A percentile compares a stretch with the other conserved stretches of the same genome.
Conservation (phyloP, 1,140 invertebrate species). For the Laupala kohalensis region DNA sequence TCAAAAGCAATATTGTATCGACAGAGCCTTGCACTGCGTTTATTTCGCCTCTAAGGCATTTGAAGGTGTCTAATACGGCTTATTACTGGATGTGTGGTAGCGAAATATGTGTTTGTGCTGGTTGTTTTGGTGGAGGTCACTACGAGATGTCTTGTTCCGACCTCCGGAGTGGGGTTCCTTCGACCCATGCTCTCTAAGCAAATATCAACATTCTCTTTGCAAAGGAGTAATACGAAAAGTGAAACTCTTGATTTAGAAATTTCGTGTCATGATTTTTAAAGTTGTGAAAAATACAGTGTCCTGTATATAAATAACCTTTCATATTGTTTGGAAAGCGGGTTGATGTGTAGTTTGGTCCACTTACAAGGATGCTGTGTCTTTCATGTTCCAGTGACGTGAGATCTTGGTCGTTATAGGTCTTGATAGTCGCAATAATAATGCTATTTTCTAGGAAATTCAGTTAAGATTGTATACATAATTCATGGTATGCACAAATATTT, state of each 20-base stretch:
- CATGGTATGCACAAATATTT: no score
- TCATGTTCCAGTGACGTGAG: neutral
- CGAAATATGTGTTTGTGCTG: neutral
- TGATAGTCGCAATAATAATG: no score
- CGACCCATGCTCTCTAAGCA: neutral
- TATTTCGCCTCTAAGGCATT: neutral
- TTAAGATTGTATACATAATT: no score
- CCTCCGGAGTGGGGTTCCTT: neutral
- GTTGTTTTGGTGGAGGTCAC: neutral
- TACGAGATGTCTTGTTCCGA: neutral
- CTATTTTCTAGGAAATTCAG: no score
- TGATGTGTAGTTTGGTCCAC: no score
- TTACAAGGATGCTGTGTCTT: neutral
- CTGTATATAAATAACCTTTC: neutral
- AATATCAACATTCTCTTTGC: neutral
- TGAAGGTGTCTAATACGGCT: neutral
- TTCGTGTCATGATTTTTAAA: no score
- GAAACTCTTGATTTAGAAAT: no score
- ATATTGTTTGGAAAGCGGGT: neutral
- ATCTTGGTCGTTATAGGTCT: no score
- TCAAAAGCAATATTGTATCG: conserved; percentile 2
- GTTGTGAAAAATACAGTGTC: neutral
- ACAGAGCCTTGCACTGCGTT: neutral
- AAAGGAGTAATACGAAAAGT: no score
- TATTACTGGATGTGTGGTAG: neutral